Percentiles rank a stretch among this genome's conserved stretches.
Conservation (phyloP, 2,797 vertebrate species). For the Rhabdophis nuchalis region DNA sequence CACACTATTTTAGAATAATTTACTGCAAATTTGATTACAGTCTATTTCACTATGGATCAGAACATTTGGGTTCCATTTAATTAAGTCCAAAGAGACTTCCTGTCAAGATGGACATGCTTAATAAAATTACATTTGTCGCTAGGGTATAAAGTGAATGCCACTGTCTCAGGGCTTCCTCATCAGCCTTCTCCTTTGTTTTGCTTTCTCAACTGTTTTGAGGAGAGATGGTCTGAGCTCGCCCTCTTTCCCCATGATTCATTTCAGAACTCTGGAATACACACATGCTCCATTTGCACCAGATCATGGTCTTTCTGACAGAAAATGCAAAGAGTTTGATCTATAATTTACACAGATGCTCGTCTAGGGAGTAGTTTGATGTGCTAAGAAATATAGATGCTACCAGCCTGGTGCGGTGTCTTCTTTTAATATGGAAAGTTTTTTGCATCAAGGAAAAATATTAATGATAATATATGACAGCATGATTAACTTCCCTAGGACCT, state of each 20-base stretch:
- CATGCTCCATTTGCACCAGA: neutral
- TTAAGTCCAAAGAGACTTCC: constrained; percentile 23
- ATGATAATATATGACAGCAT: neutral
- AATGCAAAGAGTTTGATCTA: constrained; percentile 19
- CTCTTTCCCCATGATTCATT: neutral
- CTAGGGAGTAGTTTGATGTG: neutral
- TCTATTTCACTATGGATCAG: neutral
- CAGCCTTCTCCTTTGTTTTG: neutral
- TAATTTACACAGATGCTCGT: constrained; percentile 47
- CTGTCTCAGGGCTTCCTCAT: neutral
- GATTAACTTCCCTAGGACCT: neutral
- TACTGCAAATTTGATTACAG: constrained; percentile 11
- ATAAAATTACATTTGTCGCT: constrained; percentile 3
- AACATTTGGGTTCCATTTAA: constrained; percentile 20
- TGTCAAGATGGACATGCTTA: constrained; percentile 11
- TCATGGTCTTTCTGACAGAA: constrained; percentile 36
- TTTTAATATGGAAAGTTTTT: constrained; percentile 41
- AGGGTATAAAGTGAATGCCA: neutral
- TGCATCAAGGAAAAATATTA: neutral
- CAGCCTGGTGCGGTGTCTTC: neutral
- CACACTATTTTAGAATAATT: neutral
- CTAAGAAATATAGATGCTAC: constrained; percentile 8
- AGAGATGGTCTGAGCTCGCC: neutral
- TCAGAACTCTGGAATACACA: neutral
- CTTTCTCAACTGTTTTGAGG: neutral